Evolutionary conservation across 2,888 invertebrate genomes (phyloP).

Genomic region (Watsonalla binaria): DNA sequence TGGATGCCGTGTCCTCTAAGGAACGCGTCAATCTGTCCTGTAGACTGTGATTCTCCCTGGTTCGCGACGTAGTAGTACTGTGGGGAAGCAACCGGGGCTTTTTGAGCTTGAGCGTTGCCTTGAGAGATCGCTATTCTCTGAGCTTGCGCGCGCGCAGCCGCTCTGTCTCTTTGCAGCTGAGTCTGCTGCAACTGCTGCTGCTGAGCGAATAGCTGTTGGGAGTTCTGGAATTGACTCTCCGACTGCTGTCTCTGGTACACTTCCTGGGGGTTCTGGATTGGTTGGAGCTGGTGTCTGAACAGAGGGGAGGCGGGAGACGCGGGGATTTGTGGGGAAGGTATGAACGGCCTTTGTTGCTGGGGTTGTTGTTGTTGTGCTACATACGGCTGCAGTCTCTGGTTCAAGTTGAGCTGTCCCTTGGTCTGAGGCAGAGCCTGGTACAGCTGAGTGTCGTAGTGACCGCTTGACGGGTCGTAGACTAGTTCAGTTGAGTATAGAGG

Average conservation of each 20-base stretch:
- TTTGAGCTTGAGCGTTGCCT: slow-evolving; percentile 53
- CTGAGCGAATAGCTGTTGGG: slow-evolving; percentile 82
- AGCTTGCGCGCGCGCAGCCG: slow-evolving; percentile 74
- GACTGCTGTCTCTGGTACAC: slow-evolving; percentile 80
- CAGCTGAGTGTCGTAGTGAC: slow-evolving; percentile 87
- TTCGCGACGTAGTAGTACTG: slow-evolving; percentile 81
- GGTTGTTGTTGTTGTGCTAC: slow-evolving; percentile 80
- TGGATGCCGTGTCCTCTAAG: slow-evolving; percentile 85
- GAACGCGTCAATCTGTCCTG: slow-evolving; percentile 89
- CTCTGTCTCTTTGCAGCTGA: slow-evolving; percentile 79
- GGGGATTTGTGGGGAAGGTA: slow-evolving; percentile 79
- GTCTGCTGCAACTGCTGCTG: slow-evolving; percentile 84
- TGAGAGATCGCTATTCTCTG: slow-evolving; percentile 53
- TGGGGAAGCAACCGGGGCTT: slow-evolving; percentile 39
- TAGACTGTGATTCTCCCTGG: slow-evolving; percentile 68
- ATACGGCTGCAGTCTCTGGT: slow-evolving; percentile 86
- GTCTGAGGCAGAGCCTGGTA: slow-evolving; percentile 87
- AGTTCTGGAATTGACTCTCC: slow-evolving; percentile 80
- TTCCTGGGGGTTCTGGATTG: slow-evolving; percentile 61
- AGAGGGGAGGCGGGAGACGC: slow-evolving; percentile 58
- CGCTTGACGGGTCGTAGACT: slow-evolving; percentile 86
- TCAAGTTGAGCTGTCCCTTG: slow-evolving; percentile 83
- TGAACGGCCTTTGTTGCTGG: slow-evolving; percentile 70
- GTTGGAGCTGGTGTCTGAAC: slow-evolving; percentile 68
- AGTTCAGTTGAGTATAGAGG: slow-evolving; percentile 88